Evolutionary conservation across 2,888 invertebrate species (phyloP).

Genomic region (Mellilla xanthometata): DNA sequence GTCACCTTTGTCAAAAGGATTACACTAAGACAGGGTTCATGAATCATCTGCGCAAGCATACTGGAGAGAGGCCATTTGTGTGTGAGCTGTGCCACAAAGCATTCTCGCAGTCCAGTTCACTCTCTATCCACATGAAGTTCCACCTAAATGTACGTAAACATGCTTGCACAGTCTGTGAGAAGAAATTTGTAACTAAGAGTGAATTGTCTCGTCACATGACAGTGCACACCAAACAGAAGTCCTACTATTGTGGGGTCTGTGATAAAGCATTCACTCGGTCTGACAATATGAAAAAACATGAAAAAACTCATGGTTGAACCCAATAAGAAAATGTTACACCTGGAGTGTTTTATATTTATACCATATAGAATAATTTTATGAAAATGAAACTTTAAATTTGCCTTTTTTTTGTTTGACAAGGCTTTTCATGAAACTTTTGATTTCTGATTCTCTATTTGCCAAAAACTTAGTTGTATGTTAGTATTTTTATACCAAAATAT

Average conservation of each 20-base stretch:
- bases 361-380: conserved; percentile 31
- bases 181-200: conserved; percentile 81
- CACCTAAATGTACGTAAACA: conserved; percentile 79
- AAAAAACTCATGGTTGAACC: conserved; percentile 76
- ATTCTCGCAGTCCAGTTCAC: conserved; percentile 78
- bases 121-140: conserved; percentile 81
- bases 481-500: conserved; percentile 75
- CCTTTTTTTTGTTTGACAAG: conserved; percentile 28
- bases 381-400: conserved; percentile 28
- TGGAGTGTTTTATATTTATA: conserved; percentile 30
- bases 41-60: conserved; percentile 79
- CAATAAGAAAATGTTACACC: conserved; percentile 26
- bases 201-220: conserved; percentile 82
- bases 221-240: conserved; percentile 79
- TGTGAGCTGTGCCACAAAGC: conserved; percentile 80
- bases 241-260: conserved; percentile 79
- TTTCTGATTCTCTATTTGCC: conserved; percentile 80
- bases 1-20: conserved; percentile 80
- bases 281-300: conserved; percentile 81
- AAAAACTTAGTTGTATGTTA: conserved; percentile 76
- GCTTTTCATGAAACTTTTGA: conserved; percentile 56
- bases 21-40: conserved; percentile 80
- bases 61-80: conserved; percentile 78
- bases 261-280: conserved; percentile 80
- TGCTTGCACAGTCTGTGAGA: conserved; percentile 78